Evolutionary conservation across 2,797 vertebrate genomes (phyloP), one percentile per base, ranked within the genome.

Genomic region (Mus minutoides): DNA sequence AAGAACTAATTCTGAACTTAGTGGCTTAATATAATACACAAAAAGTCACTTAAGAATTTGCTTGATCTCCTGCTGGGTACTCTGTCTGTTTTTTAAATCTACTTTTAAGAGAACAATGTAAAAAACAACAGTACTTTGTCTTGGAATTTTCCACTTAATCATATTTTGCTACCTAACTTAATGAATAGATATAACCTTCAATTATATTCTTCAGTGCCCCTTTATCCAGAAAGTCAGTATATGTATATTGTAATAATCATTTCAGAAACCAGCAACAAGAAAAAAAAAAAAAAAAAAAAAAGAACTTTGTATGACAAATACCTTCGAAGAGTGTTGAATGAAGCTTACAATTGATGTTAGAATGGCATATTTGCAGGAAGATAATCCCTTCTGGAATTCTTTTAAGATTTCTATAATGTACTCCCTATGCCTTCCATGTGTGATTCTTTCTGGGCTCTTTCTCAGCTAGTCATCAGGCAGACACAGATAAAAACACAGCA

Each of bases 301-400:
- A 1, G 2, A 6, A 37, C 2, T 0, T 14, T 56, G 31, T 24
- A 13, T 5, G 19, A 37, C 69, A 37, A 24, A 24, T 7, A 26
- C 0, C 11, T 80, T 54, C 6, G 4, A 58, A 4, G 13, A 56
- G 12, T 37, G 1, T 80, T 56, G 21, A 37, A 37, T 56, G 52
- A 12, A 56, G 52, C 21, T 26, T n/a, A 37, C 21, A 80, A n/a
- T 37, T 37, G 58, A 80, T 37, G n/a, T 10, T 56, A 56, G 52
- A 37, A 56, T 14, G 21, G 3, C 34, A 80, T 80, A 1, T 80
- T 80, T 80, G 21, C 11, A 26, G 49, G 37, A 80, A 34, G 34
- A 34, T 79, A 79, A 34, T 54, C 17, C 49, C 19, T 37, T 56
- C 9, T n/a, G 22, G 54, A 79, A 79, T 11, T 79, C 49, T n/a